Conservation (phyloP, 2,888 invertebrate species). For the Ochropleura plecta region DNA sequence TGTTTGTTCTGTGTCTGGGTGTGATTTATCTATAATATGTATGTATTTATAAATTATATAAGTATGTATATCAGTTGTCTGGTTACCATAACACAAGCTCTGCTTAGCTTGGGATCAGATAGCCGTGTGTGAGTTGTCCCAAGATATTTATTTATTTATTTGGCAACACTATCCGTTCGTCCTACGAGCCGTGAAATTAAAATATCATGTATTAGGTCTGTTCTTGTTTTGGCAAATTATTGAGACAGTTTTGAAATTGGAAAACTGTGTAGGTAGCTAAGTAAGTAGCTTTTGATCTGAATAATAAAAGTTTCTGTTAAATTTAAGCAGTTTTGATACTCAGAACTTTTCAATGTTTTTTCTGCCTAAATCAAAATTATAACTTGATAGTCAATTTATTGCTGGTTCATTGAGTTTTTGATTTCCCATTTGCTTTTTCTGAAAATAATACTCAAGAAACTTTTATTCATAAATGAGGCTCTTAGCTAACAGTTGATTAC, state of each 20-base stretch:
- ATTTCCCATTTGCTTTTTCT: not conserved
- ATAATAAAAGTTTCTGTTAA: not conserved
- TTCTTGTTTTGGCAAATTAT: slow-evolving; percentile 14
- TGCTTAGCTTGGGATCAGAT: too few relatives aligned
- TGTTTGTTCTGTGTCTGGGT: too few relatives aligned
- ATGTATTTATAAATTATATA: too few relatives aligned
- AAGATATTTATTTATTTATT: too few relatives aligned
- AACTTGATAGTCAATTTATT: not conserved
- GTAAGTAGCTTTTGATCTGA: not conserved
- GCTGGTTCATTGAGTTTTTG: slow-evolving; percentile 4
- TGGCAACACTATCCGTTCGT: slow-evolving; percentile 21
- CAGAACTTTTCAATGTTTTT: not conserved
- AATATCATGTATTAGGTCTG: not conserved
- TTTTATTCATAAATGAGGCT: not conserved
- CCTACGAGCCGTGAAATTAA: slow-evolving; percentile 33
- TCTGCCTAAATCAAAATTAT: not conserved
- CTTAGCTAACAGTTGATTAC: not conserved
- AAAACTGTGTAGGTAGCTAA: not conserved
- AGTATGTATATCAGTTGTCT: too few relatives aligned
- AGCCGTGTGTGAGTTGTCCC: too few relatives aligned
- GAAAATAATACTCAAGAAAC: not conserved
- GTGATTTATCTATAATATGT: too few relatives aligned
- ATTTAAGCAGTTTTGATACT: not conserved
- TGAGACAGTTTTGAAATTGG: not conserved
- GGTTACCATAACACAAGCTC: too few relatives aligned